Percentiles rank a stretch among this genome's conserved stretches.
phyloP scores from a whole-genome alignment of 2,113 vertebrate species.

The Chunga burmeisteri region DNA sequence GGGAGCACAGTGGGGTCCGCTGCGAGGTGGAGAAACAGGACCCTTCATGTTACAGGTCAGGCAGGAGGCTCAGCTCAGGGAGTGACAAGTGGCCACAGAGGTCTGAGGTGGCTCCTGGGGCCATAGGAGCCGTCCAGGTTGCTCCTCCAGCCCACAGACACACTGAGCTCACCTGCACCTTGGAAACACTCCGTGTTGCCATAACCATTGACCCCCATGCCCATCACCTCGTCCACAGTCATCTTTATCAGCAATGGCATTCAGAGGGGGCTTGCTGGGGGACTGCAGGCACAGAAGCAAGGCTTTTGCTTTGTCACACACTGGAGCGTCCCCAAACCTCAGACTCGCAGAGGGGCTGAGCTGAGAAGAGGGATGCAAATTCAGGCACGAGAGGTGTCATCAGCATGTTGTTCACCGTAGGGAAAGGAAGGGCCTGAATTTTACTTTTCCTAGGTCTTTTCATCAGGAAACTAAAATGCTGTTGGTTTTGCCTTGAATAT shows the following conservation, averaged over 20 bases:
- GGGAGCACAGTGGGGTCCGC: neutral
- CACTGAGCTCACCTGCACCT: neutral
- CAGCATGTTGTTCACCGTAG: fast-evolving
- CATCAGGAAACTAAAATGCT: neutral
- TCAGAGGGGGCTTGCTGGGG: too few species aligned
- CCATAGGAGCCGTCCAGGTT: neutral
- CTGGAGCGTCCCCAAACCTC: neutral
- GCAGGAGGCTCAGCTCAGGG: neutral
- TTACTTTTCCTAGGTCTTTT: neutral
- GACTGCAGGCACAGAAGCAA: neutral
- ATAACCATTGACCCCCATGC: fast-evolving
- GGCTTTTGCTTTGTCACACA: fast-evolving
- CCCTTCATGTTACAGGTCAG: neutral
- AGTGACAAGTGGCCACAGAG: neutral
- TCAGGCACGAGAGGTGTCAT: fast-evolving
- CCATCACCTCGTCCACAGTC: neutral
- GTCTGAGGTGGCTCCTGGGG: neutral
- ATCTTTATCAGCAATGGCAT: fast-evolving
- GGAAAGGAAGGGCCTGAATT: neutral
- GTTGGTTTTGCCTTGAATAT: neutral
- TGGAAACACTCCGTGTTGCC: neutral
- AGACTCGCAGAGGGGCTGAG: fast-evolving
- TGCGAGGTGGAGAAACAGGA: neutral
- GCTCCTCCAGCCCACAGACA: neutral
- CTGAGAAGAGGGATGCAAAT: fast-evolving